Evolutionary conservation across 2,113 vertebrate species (phyloP), one percentile per base, ranked within the genome.

Genomic region (Istiophorus platypterus): DNA sequence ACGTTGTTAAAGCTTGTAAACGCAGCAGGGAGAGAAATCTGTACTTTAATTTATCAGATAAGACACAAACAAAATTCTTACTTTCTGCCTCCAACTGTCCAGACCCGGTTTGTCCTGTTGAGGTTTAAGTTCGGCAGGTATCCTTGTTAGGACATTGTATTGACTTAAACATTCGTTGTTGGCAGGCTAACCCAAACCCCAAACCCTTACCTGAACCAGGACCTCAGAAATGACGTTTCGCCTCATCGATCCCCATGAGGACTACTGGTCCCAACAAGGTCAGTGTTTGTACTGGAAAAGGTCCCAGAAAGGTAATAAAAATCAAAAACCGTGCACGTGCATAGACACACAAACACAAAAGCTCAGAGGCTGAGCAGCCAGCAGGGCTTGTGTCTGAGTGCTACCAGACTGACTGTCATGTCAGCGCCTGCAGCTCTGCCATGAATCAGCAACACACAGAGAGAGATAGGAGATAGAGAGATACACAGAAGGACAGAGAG

Each of bases 371-470:
- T 57, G 42, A 74, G 57, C 69, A 72, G 76, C 76, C 76, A 72
- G 73, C 59, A 74, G 85, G 77, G 71, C 78, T 61, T 41, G 64
- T 78, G 78, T 71, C 73, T 85, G 72, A 85, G 83, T 37, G 86
- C 80, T 63, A 81, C 61, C 84, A 78, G 81, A 76, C 70, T 59
- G 72, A 61, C 77, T 81, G 84, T 86, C 87, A 75, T 78, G 84
- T 78, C 78, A 79, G 72, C 57, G 71, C 81, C 81, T 79, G 81
- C 81, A 89, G 84, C 80, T 78, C 81, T 49, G 47, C 71, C 77
- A 79, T 83, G 83, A 88, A 81, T 89, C 87, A 89, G 84, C 84
- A 85, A 10, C 72, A 76, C 24, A 69, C 47, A 76, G 54, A 71
- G 34, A 73, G 0, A 58, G 7, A 34, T 2, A 34, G 7, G 29